phyloP scores from a whole-genome alignment of 2,797 vertebrate species.

The Pangasius mekongensis region DNA sequence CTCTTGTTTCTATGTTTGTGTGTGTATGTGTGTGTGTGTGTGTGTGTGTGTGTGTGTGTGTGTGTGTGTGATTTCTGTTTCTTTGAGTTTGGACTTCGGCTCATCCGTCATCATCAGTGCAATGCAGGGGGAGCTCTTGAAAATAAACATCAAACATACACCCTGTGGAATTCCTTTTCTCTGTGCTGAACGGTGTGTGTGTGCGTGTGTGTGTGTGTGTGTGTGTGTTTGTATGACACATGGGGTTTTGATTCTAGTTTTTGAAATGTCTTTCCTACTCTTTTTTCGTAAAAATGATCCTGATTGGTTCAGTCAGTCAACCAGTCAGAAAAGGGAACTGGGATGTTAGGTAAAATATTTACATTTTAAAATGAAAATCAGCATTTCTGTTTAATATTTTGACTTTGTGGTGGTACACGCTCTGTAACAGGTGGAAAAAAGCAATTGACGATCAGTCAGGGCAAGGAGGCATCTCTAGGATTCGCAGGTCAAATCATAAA shows the following conservation, averaged over 20 bases:
- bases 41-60: constrained; percentile 38
- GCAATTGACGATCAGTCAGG: background rate
- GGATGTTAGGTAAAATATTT: background rate
- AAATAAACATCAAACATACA: constrained; percentile 67
- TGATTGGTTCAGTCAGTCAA: background rate
- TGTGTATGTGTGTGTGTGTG: constrained; percentile 61
- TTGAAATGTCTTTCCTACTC: background rate
- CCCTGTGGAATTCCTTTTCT: constrained; percentile 64
- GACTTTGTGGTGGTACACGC: background rate
- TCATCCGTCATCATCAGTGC: constrained; percentile 65
- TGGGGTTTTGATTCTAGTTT: background rate
- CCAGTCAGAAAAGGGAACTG: background rate
- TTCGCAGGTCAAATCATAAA: background rate
- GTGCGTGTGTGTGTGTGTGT: constrained; percentile 28
- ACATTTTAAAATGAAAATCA: background rate
- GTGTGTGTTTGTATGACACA: constrained; percentile 1
- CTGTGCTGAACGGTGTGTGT: constrained; percentile 45
- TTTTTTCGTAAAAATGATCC: background rate
- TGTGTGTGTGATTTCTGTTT: constrained; percentile 36
- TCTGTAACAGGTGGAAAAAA: background rate
- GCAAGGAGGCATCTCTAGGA: background rate
- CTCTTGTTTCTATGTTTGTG: constrained; percentile 51
- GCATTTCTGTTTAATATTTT: background rate
- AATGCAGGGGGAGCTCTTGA: constrained; percentile 55
- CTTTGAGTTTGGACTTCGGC: constrained; percentile 52